Evolutionary conservation across 2,888 invertebrate genomes (phyloP).

Genomic region (Pheosia tremula): DNA sequence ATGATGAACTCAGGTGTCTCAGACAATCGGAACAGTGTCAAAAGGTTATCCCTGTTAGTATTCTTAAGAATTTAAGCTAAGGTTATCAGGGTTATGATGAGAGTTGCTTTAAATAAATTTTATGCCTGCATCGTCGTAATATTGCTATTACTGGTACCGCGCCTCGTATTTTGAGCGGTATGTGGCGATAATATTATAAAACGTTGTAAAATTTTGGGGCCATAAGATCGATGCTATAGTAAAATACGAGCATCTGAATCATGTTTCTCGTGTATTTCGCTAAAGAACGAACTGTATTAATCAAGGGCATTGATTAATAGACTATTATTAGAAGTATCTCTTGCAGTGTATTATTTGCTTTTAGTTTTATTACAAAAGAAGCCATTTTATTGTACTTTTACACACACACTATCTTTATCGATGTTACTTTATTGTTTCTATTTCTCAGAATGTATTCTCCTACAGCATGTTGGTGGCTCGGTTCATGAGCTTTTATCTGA

Average conservation of each 20-base stretch:
- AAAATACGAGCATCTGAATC: no score
- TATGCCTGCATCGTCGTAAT: neutral
- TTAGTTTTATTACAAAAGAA: neutral
- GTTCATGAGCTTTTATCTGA: constrained; percentile 3
- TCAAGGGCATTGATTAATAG: neutral
- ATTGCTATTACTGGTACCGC: no score
- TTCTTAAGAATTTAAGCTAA: neutral
- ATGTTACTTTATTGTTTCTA: neutral
- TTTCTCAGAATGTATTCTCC: constrained; percentile 1
- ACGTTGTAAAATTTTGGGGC: no score
- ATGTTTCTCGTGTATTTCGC: neutral
- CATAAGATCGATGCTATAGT: no score
- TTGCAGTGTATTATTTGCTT: neutral
- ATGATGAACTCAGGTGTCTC: no score
- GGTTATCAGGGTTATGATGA: neutral
- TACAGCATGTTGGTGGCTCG: neutral
- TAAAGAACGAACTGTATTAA: no score
- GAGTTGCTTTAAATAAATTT: neutral
- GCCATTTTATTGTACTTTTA: neutral
- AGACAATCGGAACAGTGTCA: no score
- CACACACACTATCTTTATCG: constrained; percentile 1
- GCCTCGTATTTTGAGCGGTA: no score
- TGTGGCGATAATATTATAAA: no score
- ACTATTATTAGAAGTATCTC: neutral
- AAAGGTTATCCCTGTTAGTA: neutral